Evolutionary conservation across 2,797 vertebrate species (phyloP).

Genomic region (Argentina silus): DNA sequence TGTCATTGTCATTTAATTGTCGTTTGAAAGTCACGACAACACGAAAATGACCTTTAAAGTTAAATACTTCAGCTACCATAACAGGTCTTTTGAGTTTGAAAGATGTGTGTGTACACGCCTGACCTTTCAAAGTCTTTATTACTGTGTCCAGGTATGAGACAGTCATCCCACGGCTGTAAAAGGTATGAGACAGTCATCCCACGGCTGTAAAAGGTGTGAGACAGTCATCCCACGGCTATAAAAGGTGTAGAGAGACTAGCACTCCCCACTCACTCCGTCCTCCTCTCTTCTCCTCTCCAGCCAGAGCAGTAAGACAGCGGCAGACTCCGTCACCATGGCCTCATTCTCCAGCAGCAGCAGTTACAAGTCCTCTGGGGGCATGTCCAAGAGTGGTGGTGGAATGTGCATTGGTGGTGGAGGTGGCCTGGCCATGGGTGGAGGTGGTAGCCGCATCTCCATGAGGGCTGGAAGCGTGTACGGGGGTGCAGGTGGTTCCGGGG

Average conservation of each 20-base stretch:
- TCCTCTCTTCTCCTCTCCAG: slow-evolving; percentile 2
- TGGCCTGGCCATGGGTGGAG: slow-evolving; percentile 28
- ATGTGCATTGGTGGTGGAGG: slow-evolving; percentile 22
- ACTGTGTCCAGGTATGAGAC: no score
- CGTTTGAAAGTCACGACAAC: no score
- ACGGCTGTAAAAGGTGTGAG: no score
- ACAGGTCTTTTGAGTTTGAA: no score
- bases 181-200: no score
- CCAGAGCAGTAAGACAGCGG: background rate
- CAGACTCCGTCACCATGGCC: slow-evolving; percentile 3
- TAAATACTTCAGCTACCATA: no score
- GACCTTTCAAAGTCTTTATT: no score
- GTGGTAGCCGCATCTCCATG: slow-evolving; percentile 17
- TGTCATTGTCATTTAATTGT: no score
- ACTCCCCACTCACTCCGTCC: background rate
- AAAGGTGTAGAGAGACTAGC: background rate
- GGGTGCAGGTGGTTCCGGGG: slow-evolving; percentile 64
- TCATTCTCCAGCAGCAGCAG: slow-evolving; percentile 19
- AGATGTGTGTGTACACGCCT: no score
- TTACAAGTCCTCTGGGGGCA: background rate
- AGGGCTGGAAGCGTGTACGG: slow-evolving; percentile 71
- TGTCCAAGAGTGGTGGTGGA: slow-evolving; percentile 21
- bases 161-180: no score
- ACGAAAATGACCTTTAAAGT: no score
- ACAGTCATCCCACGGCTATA: no score